Base-by-base conservation (phyloP, 2,888 invertebrate genomes). In the Noctua fimbriata region DNA sequence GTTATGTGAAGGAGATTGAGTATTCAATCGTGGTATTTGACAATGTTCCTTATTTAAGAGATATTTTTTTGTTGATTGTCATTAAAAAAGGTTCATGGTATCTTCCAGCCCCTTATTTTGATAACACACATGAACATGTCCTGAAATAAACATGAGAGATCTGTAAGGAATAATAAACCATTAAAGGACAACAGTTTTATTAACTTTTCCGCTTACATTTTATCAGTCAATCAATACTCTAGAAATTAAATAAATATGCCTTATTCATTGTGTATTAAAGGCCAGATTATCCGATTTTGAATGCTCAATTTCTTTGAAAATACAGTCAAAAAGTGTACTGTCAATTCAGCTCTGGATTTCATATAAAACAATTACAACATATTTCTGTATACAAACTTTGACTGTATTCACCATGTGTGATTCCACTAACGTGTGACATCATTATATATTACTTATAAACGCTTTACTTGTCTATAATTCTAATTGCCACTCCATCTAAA, bases 351-450 rank as follows among this genome's bases (percentile, higher is more conserved):
- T 14, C 16, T 1, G 14, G 1, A 41, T 60, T 41, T 49, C 7
- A 32, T 1, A 6, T 4, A 49, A 32, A n/a, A 75, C 32, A 16
- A n/a, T 21, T 6, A 0, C 5, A 12, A 21, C 2, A 58, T 28
- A 12, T 49, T 28, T 16, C 52, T 60, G 5, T 21, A 1, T 10
- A 24, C 10, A 60, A 47, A 16, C 73, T 81, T 77, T 86, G 77
- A 75, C 76, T 77, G 73, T 76, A 78, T 70, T 28, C 49, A 1
- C 2, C 58, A 36, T 72, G 89, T 86, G 86, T 85, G 82, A 79
- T 77, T 77, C 73, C 80, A 87, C 80, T 87, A 87, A 90, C 60
- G 44, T 86, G 82, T 82, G 82, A 81, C 52, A 49, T 82, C 86
- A 82, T 86, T 85, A 52, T 21, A 63, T 1, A 9, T 73, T 85